Base-by-base conservation (phyloP, 2,113 vertebrate species). In the Carassius gibelio region DNA sequence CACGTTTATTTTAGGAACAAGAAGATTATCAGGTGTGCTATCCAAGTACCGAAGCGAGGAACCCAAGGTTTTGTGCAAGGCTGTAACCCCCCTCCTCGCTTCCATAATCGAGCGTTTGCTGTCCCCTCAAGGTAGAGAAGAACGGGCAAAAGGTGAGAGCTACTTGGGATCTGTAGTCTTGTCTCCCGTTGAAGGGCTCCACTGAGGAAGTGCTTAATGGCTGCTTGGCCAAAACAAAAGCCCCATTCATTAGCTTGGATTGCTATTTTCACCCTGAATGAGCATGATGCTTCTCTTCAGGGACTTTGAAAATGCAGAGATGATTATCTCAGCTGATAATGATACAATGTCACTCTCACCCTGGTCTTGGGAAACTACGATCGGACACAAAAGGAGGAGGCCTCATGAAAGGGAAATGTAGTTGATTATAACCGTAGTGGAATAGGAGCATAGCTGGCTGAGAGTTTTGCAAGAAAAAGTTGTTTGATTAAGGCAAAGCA, bases 1-100 rank as follows among this genome's bases (percentile, higher is more conserved):
- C 79, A 75, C 15, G 30, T 86, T 76, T 82, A 94, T 92, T 88
- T 90, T 91, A 89, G 91, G 93, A 92, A 93, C 92, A 93, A 93
- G 91, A 88, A 92, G 93, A 94, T 95, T 93, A 94, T 90, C 90
- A 92, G 55, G 76, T 64, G 69, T 76, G 50, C 69, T 79, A 69
- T 84, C 82, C 68, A 74, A 80, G 26, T 26, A n/a, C 75, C 62
- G 42, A 74, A 48, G 38, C 42, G 57, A 34, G 19, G 64, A 69
- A 38, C 26, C 38, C 48, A 48, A 30, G 23, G 55, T 26, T 62
- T 30, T 74, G 75, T 79, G 15, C 1, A 0, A 34, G 15, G 62
- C 59, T 64, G 50, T 17, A 72, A 34, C 21, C 71, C 48, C 30
- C 79, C 14, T 14, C 17, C 23, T 13, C 8, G 5, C 11, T 7